These are phyloP conservation scores for Sinonovacula constricta DNA, from an alignment of 1,140 invertebrate genomes.

Conservation along the genomic window DNA sequence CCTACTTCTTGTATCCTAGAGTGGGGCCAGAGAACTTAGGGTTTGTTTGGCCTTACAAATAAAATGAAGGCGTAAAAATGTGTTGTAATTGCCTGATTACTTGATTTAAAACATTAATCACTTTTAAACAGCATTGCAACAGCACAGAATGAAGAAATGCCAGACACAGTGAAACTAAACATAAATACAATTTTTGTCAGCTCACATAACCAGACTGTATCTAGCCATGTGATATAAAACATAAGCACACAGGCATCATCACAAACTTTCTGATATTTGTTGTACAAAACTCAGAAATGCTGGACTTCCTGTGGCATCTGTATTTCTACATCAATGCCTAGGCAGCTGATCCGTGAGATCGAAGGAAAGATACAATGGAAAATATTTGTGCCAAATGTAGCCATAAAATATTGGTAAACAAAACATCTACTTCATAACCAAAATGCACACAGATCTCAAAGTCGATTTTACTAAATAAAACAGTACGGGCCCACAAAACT, in stretches of 20 bases:
- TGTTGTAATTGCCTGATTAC: constrained; percentile 21
- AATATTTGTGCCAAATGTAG: constrained; percentile 53
- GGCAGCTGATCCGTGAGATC: too few relatives aligned
- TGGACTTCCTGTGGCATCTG: too few relatives aligned
- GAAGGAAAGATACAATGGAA: constrained; percentile 32
- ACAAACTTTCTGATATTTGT: too few relatives aligned
- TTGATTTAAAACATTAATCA: neutral
- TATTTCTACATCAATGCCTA: too few relatives aligned
- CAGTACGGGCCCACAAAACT: constrained; percentile 47
- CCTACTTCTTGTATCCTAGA: constrained; percentile 44
- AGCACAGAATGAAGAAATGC: constrained; percentile 71
- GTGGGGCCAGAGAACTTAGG: constrained; percentile 51
- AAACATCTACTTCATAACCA: constrained; percentile 55
- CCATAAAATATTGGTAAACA: constrained; percentile 53
- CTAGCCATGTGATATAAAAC: too few relatives aligned
- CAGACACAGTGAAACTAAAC: constrained; percentile 48
- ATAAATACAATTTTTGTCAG: neutral
- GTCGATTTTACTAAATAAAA: constrained; percentile 37
- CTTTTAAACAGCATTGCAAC: constrained; percentile 21
- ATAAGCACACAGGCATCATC: constrained; percentile 1
- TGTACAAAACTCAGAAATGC: too few relatives aligned
- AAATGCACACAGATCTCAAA: constrained; percentile 52
- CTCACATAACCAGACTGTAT: neutral
- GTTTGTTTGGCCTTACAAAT: constrained; percentile 54
- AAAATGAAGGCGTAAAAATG: constrained; percentile 48